These are phyloP conservation scores for Esperia sulphurella DNA, from an alignment of 2,888 invertebrate genomes.

Conservation along the genomic window DNA sequence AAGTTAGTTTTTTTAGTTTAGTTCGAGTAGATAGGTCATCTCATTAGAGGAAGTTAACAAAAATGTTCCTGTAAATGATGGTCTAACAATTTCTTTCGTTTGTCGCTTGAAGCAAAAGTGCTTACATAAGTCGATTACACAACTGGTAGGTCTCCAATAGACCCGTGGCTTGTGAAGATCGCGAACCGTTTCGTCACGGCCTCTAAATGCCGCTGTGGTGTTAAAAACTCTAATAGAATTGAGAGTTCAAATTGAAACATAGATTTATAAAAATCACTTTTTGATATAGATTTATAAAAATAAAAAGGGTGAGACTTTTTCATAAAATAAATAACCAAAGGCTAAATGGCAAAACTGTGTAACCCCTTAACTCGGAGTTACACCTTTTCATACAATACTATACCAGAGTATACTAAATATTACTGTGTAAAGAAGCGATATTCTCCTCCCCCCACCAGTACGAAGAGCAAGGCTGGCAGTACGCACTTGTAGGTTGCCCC, in stretches of 20 bases:
- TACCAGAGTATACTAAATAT: no score
- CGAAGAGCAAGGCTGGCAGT: no score
- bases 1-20: no score
- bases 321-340: not conserved
- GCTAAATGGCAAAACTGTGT: not conserved
- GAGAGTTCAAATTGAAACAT: not conserved
- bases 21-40: no score
- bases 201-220: conserved; percentile 1
- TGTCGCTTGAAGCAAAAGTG: not conserved
- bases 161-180: conserved; percentile 8
- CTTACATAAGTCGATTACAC: conserved; percentile 13
- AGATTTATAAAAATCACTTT: not conserved
- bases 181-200: conserved; percentile 7
- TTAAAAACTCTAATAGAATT: no score
- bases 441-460: no score
- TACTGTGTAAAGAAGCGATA: no score
- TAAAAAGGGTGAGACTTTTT: no score
- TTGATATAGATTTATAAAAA: no score
- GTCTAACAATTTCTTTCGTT: conserved; percentile 10
- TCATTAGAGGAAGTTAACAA: not conserved
- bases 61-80: conserved; percentile 1
- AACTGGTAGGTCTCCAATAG: conserved; percentile 4
- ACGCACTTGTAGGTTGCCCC: no score
- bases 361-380: no score
- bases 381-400: no score